These are phyloP conservation scores for Myrmophylax atrothorax DNA, from an alignment of 2,113 vertebrate species.

Conservation along the genomic window DNA sequence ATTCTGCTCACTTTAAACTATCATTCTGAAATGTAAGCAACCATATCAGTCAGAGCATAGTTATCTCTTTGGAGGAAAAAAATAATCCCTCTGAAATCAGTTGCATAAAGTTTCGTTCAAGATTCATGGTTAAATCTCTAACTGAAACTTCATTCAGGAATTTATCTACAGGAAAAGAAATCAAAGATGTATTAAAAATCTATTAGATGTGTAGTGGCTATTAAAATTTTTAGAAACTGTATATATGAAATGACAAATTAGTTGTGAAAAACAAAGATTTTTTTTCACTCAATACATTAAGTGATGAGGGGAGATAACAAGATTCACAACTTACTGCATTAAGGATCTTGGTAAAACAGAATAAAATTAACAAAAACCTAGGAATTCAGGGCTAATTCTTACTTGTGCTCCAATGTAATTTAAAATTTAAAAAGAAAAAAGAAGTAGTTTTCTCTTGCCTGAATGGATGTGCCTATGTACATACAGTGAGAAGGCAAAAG, in stretches of 20 bases:
- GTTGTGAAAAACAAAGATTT: not conserved
- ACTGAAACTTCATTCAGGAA: not conserved
- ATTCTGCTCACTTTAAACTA: not conserved
- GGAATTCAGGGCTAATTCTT: not conserved
- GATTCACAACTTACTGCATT: not conserved
- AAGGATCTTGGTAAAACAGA: not conserved
- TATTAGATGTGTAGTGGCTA: not conserved
- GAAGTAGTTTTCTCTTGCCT: not conserved
- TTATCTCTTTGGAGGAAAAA: not conserved
- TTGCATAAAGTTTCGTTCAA: not conserved
- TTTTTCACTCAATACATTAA: not conserved
- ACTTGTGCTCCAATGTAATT: fast-evolving
- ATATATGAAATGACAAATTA: not conserved
- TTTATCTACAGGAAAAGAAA: not conserved
- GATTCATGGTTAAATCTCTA: not conserved
- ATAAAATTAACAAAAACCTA: not conserved
- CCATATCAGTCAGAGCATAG: not conserved
- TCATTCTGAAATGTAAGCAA: not conserved
- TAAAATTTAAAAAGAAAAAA: not conserved
- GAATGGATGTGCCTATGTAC: not conserved
- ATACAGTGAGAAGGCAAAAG: not conserved
- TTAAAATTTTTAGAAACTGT: not conserved
- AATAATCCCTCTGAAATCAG: not conserved
- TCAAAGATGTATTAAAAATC: not conserved
- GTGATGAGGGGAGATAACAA: not conserved